These are phyloP conservation scores for Campoplex nolae DNA, from an alignment of 2,888 invertebrate species.

Conservation along the genomic window DNA sequence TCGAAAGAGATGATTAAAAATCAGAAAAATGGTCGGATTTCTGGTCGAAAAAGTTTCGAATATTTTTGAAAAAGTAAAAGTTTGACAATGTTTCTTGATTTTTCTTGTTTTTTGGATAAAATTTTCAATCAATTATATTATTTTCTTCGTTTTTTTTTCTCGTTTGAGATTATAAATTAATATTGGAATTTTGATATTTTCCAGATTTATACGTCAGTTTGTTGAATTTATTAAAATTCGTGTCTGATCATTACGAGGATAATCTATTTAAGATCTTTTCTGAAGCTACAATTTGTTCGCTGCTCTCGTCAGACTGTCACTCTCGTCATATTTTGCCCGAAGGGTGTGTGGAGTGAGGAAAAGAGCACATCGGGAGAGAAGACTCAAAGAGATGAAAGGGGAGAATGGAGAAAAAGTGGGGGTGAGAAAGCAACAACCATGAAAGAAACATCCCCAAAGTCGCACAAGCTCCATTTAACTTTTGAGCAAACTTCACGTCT, in stretches of 20 bases:
- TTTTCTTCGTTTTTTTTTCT: neutral
- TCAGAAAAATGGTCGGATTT: too few species aligned
- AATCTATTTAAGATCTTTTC: neutral
- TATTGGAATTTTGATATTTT: too few species aligned
- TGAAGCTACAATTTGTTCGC: neutral
- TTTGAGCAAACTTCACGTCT: conserved; percentile 55
- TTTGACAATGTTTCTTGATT: neutral
- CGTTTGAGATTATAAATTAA: neutral
- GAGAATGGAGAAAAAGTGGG: neutral
- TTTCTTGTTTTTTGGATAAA: neutral
- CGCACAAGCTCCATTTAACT: conserved; percentile 56
- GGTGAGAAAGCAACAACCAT: conserved; percentile 47
- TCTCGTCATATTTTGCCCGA: neutral
- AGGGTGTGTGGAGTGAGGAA: neutral
- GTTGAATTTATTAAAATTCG: too few species aligned
- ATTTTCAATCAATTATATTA: neutral
- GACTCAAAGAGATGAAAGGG: neutral
- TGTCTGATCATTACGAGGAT: neutral
- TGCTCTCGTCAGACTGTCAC: neutral
- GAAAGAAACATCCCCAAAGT: conserved; percentile 58
- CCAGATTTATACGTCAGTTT: too few species aligned
- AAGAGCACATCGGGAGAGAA: neutral
- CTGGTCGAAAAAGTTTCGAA: too few species aligned
- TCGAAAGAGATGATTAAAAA: too few species aligned
- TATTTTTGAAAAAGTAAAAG: too few species aligned